Percentiles rank a stretch among this genome's conserved stretches.
These are phyloP conservation scores for Agrilus mali DNA, from an alignment of 2,888 invertebrate species.

Conservation along the genomic window DNA sequence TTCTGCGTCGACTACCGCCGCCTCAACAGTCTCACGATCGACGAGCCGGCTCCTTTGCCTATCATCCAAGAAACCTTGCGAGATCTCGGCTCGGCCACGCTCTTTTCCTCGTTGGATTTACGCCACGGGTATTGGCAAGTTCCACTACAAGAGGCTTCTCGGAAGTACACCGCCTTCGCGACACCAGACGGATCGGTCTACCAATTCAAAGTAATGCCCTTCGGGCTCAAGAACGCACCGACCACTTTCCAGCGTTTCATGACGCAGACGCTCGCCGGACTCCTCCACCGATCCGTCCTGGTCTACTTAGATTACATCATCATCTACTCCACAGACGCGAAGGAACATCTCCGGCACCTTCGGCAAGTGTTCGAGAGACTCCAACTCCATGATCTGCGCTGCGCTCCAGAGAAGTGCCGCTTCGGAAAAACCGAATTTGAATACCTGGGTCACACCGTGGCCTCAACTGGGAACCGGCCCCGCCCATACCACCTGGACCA, in stretches of 20 bases:
- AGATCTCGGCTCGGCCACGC: conserved; percentile 15
- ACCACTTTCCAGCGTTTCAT: conserved; percentile 19
- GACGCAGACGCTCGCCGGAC: not conserved
- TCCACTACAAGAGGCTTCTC: conserved; percentile 13
- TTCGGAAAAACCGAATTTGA: not conserved
- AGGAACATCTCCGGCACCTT: no score
- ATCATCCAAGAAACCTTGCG: conserved; percentile 15
- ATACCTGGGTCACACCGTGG: conserved; percentile 5
- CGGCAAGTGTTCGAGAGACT: no score
- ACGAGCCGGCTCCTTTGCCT: conserved; percentile 12
- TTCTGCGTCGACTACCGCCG: conserved; percentile 15
- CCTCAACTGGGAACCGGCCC: conserved; percentile 1
- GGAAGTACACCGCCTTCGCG: conserved; percentile 17
- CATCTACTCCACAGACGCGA: no score
- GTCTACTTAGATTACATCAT: no score
- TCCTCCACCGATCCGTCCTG: conserved; percentile 1
- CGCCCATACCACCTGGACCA: conserved; percentile 1
- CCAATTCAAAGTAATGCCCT: conserved; percentile 19
- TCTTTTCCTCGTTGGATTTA: conserved; percentile 20
- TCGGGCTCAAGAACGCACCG: conserved; percentile 18
- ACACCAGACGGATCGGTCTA: conserved; percentile 18
- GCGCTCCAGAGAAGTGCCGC: no score
- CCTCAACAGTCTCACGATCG: conserved; percentile 9
- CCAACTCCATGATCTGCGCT: no score
- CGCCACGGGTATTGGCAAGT: conserved; percentile 23